A percentile compares a stretch with the other conserved stretches of the same genome.
Conservation (phyloP, 2,888 invertebrate species). For the Bugulina stolonifera region DNA sequence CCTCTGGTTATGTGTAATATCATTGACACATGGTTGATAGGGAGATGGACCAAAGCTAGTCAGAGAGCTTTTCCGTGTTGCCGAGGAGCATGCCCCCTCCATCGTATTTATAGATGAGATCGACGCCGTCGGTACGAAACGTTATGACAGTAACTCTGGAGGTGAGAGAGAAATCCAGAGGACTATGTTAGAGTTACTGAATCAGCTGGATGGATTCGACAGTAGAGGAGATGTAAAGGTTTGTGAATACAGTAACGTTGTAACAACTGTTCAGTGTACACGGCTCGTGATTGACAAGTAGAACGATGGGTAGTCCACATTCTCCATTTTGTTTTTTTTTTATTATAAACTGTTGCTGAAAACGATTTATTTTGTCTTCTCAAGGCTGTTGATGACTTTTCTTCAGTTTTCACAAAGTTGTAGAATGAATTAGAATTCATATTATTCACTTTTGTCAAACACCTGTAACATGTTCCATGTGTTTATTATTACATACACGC, state of each 20-base stretch:
- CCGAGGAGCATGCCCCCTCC: slow-evolving; percentile 97
- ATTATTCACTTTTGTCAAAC: neutral
- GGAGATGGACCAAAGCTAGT: slow-evolving; percentile 99
- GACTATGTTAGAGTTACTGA: slow-evolving; percentile 96
- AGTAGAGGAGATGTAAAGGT: slow-evolving; percentile 93
- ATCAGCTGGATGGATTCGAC: slow-evolving; percentile 97
- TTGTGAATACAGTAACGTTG: no score
- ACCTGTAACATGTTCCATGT: no score
- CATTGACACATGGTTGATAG: slow-evolving; percentile 54
- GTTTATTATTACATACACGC: no score
- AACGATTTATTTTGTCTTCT: no score
- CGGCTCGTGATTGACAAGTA: no score
- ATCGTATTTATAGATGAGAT: slow-evolving; percentile 99
- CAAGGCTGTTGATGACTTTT: no score
- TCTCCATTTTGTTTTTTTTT: no score
- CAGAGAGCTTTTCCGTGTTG: slow-evolving; percentile 94
- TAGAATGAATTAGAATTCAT: neutral
- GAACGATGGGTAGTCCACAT: no score
- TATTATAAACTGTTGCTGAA: no score
- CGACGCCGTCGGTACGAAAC: slow-evolving; percentile 96
- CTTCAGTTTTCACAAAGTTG: no score
- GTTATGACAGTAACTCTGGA: slow-evolving; percentile 96
- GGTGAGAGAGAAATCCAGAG: slow-evolving; percentile 99
- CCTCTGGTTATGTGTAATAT: no score
- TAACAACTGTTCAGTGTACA: no score